A percentile compares a stretch with the other conserved stretches of the same genome.
Evolutionary conservation across 2,888 invertebrate genomes (phyloP).

Genomic region (Mythimna albipuncta): DNA sequence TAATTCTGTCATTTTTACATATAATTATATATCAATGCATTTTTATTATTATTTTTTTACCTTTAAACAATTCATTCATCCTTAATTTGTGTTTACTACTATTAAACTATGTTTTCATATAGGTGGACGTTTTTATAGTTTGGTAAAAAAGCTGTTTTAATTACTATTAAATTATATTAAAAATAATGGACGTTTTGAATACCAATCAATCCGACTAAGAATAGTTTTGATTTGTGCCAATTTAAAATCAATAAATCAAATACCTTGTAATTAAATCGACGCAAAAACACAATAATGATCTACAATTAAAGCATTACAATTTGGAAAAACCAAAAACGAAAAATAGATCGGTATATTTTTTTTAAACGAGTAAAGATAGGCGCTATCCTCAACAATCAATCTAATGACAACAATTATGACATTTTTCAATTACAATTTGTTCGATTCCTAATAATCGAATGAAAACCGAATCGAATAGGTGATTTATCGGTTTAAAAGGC

Average conservation of each 20-base stretch:
- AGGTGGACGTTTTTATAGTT: too few relatives aligned
- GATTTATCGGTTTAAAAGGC: conserved; percentile 36
- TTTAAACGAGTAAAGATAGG: not conserved
- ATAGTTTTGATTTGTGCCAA: not conserved
- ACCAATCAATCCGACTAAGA: not conserved
- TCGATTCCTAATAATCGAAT: conserved; percentile 30
- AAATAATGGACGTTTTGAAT: not conserved
- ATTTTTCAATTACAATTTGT: conserved; percentile 19
- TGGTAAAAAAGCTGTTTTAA: too few relatives aligned
- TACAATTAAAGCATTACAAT: not conserved
- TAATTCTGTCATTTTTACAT: too few relatives aligned
- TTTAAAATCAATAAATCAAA: not conserved
- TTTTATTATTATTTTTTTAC: too few relatives aligned
- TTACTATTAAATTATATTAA: too few relatives aligned
- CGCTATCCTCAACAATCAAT: conserved; percentile 19
- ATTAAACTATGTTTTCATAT: too few relatives aligned
- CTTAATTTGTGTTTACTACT: too few relatives aligned
- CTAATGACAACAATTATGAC: conserved; percentile 24
- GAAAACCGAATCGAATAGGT: conserved; percentile 30
- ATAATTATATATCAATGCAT: too few relatives aligned
- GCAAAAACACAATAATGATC: not conserved
- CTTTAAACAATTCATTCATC: too few relatives aligned
- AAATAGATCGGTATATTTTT: not conserved
- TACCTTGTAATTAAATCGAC: not conserved
- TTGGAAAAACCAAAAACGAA: not conserved